Conservation (phyloP, 2,888 invertebrate genomes). For the Buathra laborator region DNA sequence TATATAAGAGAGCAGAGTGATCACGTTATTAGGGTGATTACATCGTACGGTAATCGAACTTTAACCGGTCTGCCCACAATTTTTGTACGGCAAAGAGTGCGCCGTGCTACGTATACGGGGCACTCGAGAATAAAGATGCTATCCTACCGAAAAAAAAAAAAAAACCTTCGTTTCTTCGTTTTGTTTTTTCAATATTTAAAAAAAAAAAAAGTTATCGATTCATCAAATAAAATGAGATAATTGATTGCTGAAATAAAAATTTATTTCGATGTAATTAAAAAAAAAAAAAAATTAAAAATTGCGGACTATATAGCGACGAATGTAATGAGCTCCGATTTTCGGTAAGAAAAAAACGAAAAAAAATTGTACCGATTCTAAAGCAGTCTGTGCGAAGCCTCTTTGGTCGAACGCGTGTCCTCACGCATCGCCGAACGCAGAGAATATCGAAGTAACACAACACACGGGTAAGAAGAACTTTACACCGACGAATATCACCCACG, state of each 20-base stretch:
- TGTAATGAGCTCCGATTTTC: not conserved
- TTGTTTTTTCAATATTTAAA: not conserved
- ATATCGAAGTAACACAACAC: slow-evolving; percentile 33
- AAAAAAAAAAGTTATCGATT: not conserved
- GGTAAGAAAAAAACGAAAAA: slow-evolving; percentile 9
- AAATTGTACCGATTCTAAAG: slow-evolving; percentile 6
- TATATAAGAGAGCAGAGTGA: slow-evolving; percentile 58
- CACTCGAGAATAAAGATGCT: not conserved
- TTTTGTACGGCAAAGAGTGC: slow-evolving; percentile 43
- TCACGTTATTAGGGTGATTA: slow-evolving; percentile 74
- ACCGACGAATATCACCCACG: slow-evolving; percentile 66
- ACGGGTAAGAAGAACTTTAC: slow-evolving; percentile 53
- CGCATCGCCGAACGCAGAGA: slow-evolving; percentile 53
- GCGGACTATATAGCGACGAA: no score
- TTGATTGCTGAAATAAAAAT: not conserved
- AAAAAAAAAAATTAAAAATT: not conserved
- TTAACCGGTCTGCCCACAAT: slow-evolving; percentile 60
- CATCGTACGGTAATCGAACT: slow-evolving; percentile 67
- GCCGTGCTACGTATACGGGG: not conserved
- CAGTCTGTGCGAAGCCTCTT: slow-evolving; percentile 37
- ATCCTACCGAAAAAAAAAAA: not conserved
- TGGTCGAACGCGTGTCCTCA: slow-evolving; percentile 59
- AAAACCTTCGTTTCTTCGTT: not conserved
- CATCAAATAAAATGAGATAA: not conserved
- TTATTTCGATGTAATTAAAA: not conserved